phyloP scores from a whole-genome alignment of 2,888 invertebrate species.

The Drosophila nr. perissopoda region DNA sequence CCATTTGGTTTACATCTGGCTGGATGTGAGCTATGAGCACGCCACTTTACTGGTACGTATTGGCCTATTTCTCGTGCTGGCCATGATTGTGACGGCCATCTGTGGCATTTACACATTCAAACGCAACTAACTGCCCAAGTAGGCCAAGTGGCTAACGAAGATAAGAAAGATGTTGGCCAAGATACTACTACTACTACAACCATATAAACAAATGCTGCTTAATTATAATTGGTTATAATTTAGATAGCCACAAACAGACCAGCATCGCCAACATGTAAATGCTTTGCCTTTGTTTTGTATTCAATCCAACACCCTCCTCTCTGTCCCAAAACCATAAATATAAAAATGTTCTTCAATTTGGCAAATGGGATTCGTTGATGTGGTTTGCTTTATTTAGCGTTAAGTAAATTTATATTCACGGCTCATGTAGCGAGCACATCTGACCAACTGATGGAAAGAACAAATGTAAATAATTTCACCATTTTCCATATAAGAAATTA shows the following conservation, averaged over 20 bases:
- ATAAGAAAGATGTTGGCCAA: neutral
- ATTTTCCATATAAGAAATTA: neutral
- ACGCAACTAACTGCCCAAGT: neutral
- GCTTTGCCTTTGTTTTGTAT: neutral
- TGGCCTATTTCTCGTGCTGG: neutral
- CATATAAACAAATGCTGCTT: neutral
- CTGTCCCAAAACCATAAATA: neutral
- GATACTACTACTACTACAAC: neutral
- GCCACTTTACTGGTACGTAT: slow-evolving; percentile 26
- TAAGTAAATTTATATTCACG: slow-evolving; percentile 3
- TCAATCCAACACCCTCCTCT: neutral
- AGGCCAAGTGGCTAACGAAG: neutral
- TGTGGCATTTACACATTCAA: neutral
- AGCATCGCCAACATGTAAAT: slow-evolving; percentile 8
- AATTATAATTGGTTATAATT: neutral
- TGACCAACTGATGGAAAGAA: neutral
- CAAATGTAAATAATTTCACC: neutral
- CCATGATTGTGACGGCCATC: neutral
- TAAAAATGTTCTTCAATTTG: slow-evolving; percentile 4
- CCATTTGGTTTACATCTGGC: slow-evolving; percentile 2
- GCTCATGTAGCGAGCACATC: neutral
- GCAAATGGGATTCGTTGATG: slow-evolving; percentile 9
- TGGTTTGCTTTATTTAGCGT: slow-evolving; percentile 8
- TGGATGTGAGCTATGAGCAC: slow-evolving; percentile 8
- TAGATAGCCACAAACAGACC: neutral